phyloP scores from a whole-genome alignment of 2,113 vertebrate genomes.

The Gavia stellata region DNA sequence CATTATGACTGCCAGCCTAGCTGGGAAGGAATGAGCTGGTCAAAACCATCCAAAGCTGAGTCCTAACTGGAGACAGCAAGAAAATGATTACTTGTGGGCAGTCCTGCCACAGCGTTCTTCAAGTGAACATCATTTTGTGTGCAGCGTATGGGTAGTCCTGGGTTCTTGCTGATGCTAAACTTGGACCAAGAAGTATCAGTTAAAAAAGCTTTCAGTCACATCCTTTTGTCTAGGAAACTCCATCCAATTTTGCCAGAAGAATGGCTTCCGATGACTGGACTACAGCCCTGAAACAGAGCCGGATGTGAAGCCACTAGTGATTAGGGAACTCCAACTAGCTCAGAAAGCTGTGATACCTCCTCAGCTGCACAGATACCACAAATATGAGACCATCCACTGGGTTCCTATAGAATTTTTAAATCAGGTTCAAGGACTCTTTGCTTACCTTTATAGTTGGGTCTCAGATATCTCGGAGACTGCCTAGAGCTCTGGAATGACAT shows the following conservation, averaged over 20 bases:
- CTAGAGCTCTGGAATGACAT: neutral
- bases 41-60: neutral
- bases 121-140: neutral
- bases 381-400: neutral
- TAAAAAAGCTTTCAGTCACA: neutral
- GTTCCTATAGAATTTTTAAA: neutral
- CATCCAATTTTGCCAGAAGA: neutral
- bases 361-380: neutral
- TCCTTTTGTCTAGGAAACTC: neutral
- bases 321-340: neutral
- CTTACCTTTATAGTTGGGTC: neutral
- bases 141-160: neutral
- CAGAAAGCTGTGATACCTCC: neutral
- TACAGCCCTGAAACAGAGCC: neutral
- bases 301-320: neutral
- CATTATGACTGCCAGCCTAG: neutral
- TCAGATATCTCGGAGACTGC: neutral
- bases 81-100: neutral
- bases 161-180: neutral
- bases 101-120: neutral
- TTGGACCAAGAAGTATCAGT: fast-evolving
- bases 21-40: neutral
- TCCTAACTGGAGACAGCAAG: neutral
- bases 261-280: neutral
- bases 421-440: neutral